Evolutionary conservation across 2,888 invertebrate genomes (phyloP).

Genomic region (Caenorhabditis wallacei): DNA sequence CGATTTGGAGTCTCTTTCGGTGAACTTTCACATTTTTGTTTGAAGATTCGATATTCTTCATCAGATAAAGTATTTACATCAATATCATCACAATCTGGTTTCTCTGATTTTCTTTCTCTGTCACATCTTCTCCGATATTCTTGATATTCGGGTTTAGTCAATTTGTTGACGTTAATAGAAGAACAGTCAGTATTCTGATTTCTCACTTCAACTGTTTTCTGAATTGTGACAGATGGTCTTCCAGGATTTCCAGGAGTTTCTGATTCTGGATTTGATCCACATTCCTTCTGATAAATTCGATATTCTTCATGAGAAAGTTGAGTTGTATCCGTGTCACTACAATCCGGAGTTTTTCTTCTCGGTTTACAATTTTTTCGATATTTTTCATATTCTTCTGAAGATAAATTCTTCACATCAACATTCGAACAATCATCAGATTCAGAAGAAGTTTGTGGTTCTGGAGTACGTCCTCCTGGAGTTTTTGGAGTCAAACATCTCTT

Average conservation of each 20-base stretch:
- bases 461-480: not conserved
- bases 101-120: conserved; percentile 5
- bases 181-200: not conserved
- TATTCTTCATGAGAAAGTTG: conserved; percentile 35
- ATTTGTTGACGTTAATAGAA: not conserved
- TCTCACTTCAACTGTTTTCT: conserved; percentile 22
- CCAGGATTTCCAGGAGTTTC: conserved; percentile 1
- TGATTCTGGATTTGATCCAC: not conserved
- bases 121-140: conserved; percentile 26
- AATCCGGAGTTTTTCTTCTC: conserved; percentile 21
- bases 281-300: conserved; percentile 14
- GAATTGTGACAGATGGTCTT: conserved; percentile 15
- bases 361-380: conserved; percentile 9
- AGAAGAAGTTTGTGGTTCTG: not conserved
- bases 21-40: conserved; percentile 11
- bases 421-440: not conserved
- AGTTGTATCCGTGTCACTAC: conserved; percentile 11
- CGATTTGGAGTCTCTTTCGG: not conserved
- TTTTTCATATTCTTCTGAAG: conserved; percentile 1
- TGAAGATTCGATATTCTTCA: conserved; percentile 6
- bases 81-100: conserved; percentile 30
- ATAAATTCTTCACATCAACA: not conserved
- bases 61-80: conserved; percentile 22
- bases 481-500: conserved; percentile 8
- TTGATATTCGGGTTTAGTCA: conserved; percentile 12